These are phyloP conservation scores for Anas bahamensis DNA, from an alignment of 2,797 vertebrate species.

Conservation along the genomic window DNA sequence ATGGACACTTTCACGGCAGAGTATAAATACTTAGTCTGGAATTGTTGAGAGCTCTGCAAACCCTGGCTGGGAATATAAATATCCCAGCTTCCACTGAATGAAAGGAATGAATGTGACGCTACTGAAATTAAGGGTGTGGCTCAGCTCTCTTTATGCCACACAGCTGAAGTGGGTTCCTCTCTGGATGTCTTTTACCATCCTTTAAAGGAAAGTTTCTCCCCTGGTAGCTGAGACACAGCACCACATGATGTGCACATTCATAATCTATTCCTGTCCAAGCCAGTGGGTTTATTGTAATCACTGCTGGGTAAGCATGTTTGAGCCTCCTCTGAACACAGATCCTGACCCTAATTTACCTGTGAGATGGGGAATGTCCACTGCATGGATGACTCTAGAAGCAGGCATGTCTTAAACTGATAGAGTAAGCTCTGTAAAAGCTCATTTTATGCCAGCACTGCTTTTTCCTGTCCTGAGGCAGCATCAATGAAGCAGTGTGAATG, in stretches of 20 bases:
- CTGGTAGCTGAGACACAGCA: background rate
- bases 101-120: background rate
- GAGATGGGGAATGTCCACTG: background rate
- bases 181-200: background rate
- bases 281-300: background rate
- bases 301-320: background rate
- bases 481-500: background rate
- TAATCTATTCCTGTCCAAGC: background rate
- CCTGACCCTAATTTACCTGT: background rate
- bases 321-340: background rate
- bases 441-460: background rate
- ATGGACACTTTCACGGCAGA: background rate
- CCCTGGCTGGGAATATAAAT: background rate
- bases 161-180: background rate
- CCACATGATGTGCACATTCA: background rate
- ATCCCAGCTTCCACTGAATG: background rate
- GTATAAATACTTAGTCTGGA: slow-evolving; percentile 6
- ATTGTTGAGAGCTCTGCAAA: background rate
- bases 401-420: background rate
- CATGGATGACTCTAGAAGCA: background rate
- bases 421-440: background rate
- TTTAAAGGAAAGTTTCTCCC: background rate
- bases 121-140: background rate
- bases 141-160: background rate
- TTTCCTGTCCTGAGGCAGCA: background rate